Evolutionary conservation across 2,888 invertebrate species (phyloP).

Genomic region (Limulus polyphemus): DNA sequence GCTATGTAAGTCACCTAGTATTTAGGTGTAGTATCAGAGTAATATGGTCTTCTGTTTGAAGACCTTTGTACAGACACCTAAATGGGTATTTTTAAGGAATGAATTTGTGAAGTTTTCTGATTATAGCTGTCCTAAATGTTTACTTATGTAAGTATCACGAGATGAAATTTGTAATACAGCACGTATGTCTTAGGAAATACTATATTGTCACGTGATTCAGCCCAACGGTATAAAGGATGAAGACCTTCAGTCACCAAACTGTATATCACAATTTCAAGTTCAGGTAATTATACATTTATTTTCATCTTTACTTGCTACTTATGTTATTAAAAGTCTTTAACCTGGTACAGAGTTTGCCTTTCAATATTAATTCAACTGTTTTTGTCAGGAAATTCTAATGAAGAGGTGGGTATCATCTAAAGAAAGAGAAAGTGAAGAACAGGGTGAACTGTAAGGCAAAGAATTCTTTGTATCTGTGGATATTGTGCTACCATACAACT

Average conservation of each 20-base stretch:
- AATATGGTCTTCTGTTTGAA: too few species aligned
- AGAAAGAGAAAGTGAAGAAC: slow-evolving; percentile 10
- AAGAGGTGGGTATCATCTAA: slow-evolving; percentile 14
- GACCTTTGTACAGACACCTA: too few species aligned
- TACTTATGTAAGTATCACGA: too few species aligned
- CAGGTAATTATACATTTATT: neutral
- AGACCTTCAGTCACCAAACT: neutral
- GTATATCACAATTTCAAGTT: neutral
- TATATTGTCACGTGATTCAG: neutral
- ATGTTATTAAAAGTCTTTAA: neutral
- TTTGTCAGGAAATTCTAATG: slow-evolving; percentile 13
- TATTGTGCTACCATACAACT: neutral
- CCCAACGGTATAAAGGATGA: neutral
- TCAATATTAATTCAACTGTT: too few species aligned
- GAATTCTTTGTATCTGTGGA: too few species aligned
- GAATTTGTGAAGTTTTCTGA: too few species aligned
- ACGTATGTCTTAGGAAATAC: neutral
- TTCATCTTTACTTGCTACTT: neutral
- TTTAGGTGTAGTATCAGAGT: too few species aligned
- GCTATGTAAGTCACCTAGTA: too few species aligned
- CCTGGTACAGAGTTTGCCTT: too few species aligned
- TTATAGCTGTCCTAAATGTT: too few species aligned
- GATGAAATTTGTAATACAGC: neutral
- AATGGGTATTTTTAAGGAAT: too few species aligned
- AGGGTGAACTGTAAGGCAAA: neutral